Evolutionary conservation across 2,888 invertebrate species (phyloP).

Genomic region (Hydrotaea cyrtoneurina): DNA sequence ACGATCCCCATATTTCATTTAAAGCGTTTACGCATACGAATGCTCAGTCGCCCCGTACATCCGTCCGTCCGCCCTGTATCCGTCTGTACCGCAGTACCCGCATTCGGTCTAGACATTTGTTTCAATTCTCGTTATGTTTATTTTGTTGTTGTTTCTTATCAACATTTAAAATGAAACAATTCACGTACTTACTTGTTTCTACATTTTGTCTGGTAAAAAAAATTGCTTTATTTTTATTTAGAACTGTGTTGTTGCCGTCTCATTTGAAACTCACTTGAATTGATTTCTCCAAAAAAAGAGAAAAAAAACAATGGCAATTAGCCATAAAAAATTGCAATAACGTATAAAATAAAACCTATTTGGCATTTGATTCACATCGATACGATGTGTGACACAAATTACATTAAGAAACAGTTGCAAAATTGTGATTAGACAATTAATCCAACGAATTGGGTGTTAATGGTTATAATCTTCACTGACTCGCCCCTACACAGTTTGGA

Average conservation of each 20-base stretch:
- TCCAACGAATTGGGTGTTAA: neutral
- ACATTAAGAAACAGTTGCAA: neutral
- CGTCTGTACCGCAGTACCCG: no score
- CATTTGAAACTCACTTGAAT: neutral
- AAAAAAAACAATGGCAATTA: neutral
- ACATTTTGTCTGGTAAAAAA: neutral
- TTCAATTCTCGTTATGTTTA: no score
- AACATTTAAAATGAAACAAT: no score
- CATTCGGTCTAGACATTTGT: no score
- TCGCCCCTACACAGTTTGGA: no score
- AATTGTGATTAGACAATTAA: neutral
- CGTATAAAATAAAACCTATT: neutral
- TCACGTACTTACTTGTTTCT: no score
- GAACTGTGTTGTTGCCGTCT: neutral
- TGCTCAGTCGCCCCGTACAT: no score
- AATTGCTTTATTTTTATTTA: neutral
- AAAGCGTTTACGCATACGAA: no score
- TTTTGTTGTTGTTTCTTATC: no score
- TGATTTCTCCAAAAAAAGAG: neutral
- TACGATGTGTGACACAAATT: neutral
- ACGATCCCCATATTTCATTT: no score
- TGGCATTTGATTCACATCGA: neutral
- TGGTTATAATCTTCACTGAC: no score
- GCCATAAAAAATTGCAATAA: conserved; percentile 2
- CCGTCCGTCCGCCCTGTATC: no score